Evolutionary conservation across 2,888 invertebrate species (phyloP).

Genomic region (Sphaerolaimus hirsutus): DNA sequence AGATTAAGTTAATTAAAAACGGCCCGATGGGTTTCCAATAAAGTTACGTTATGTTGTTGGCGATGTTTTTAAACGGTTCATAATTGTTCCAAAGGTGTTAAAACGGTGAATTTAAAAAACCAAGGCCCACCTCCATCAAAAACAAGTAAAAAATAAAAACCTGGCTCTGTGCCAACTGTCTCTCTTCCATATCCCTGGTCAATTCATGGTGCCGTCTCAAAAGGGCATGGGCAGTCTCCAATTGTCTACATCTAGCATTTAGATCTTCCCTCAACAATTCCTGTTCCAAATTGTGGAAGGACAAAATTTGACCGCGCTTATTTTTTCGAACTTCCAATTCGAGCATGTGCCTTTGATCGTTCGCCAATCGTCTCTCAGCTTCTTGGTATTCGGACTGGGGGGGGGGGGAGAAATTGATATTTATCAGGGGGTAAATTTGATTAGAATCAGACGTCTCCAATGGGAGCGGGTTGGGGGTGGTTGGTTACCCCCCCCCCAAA

Average conservation of each 20-base stretch:
- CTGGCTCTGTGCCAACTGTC: slow-evolving; percentile 81
- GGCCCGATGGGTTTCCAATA: too few relatives aligned
- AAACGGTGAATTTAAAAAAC: too few relatives aligned
- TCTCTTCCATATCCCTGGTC: slow-evolving; percentile 78
- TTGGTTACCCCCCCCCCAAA: too few relatives aligned
- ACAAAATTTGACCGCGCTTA: slow-evolving; percentile 61
- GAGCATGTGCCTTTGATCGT: slow-evolving; percentile 66
- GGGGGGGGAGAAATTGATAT: too few relatives aligned
- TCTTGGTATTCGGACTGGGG: slow-evolving; percentile 52
- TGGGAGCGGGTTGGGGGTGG: too few relatives aligned
- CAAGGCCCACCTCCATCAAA: too few relatives aligned
- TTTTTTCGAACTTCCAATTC: slow-evolving; percentile 76
- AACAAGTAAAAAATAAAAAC: slow-evolving; percentile 32
- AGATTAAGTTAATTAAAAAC: too few relatives aligned
- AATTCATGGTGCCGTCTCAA: slow-evolving; percentile 81
- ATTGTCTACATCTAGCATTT: slow-evolving; percentile 71
- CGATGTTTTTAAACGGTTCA: too few relatives aligned
- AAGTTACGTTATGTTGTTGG: too few relatives aligned
- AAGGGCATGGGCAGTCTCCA: slow-evolving; percentile 82
- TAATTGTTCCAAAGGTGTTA: too few relatives aligned
- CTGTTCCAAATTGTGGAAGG: slow-evolving; percentile 63
- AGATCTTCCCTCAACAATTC: slow-evolving; percentile 76
- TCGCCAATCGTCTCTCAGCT: slow-evolving; percentile 60
- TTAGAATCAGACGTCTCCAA: too few relatives aligned
- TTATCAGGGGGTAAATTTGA: too few relatives aligned